These are phyloP conservation scores for Callipepla squamata DNA, from an alignment of 2,113 vertebrate species.

Conservation along the genomic window DNA sequence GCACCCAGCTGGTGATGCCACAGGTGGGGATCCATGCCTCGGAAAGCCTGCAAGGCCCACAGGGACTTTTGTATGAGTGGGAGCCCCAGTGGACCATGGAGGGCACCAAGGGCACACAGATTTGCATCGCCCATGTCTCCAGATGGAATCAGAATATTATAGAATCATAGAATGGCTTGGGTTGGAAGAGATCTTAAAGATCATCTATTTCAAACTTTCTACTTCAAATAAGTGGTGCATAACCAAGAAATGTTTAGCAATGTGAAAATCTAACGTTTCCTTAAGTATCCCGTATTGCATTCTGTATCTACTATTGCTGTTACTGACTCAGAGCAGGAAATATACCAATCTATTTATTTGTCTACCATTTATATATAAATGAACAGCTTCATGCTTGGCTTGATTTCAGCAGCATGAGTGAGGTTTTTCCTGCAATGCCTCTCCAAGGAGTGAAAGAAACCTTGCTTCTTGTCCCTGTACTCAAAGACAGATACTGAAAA, in stretches of 20 bases:
- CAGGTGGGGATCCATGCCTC: fast-evolving
- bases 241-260: not conserved
- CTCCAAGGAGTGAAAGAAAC: not conserved
- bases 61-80: not conserved
- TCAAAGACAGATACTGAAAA: not conserved
- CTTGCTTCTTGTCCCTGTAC: not conserved
- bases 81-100: not conserved
- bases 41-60: not conserved
- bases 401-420: not conserved
- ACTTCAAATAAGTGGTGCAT: not conserved
- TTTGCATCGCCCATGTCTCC: not conserved
- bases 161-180: too few relatives aligned
- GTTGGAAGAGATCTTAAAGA: not conserved
- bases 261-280: not conserved
- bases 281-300: too few relatives aligned
- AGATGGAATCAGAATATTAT: too few relatives aligned
- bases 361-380: not conserved
- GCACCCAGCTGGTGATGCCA: fast-evolving
- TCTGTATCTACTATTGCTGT: not conserved
- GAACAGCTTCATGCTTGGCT: not conserved
- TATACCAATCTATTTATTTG: not conserved
- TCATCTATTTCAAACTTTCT: not conserved
- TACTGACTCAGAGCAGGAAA: not conserved
- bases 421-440: not conserved
- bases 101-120: fast-evolving